A percentile compares a stretch with the other conserved stretches of the same genome.
Conservation (phyloP, 2,113 vertebrate genomes). For the Ranitomeya variabilis region DNA sequence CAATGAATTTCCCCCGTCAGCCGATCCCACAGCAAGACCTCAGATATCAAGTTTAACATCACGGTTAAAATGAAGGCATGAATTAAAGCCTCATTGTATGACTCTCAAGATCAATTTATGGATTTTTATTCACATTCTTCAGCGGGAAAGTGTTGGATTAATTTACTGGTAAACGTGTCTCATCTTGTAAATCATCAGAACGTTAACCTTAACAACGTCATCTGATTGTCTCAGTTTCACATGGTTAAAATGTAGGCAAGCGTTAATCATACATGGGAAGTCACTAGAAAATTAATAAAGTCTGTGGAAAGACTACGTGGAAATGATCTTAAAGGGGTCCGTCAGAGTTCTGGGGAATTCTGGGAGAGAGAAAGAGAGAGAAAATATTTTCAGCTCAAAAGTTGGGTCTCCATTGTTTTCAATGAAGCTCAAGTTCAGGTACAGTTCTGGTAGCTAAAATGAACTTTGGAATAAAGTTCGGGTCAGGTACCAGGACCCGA, state of each 20-base stretch:
- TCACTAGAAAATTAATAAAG: neutral
- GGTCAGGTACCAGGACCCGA: too few relatives aligned
- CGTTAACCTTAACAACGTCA: constrained; percentile 37
- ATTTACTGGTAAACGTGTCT: constrained; percentile 34
- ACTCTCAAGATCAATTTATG: constrained; percentile 31
- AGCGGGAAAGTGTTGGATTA: neutral
- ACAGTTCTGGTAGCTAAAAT: too few relatives aligned
- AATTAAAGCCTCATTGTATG: constrained; percentile 2
- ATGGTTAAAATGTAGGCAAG: neutral
- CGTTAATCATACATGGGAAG: constrained; percentile 6
- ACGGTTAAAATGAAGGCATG: constrained; percentile 9
- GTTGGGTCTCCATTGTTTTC: too few relatives aligned
- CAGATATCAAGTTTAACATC: neutral
- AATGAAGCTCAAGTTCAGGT: too few relatives aligned
- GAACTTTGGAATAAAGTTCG: too few relatives aligned
- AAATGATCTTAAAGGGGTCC: neutral
- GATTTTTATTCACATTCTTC: constrained; percentile 14
- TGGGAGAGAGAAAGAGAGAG: too few relatives aligned
- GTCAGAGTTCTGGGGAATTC: too few relatives aligned
- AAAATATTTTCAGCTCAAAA: too few relatives aligned
- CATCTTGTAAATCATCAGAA: constrained; percentile 34
- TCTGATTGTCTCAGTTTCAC: neutral
- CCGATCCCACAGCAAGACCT: neutral
- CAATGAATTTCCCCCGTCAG: neutral
- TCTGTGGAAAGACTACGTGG: neutral